Base-by-base conservation (phyloP, 2,797 vertebrate genomes). In the Streptopelia turtur region DNA sequence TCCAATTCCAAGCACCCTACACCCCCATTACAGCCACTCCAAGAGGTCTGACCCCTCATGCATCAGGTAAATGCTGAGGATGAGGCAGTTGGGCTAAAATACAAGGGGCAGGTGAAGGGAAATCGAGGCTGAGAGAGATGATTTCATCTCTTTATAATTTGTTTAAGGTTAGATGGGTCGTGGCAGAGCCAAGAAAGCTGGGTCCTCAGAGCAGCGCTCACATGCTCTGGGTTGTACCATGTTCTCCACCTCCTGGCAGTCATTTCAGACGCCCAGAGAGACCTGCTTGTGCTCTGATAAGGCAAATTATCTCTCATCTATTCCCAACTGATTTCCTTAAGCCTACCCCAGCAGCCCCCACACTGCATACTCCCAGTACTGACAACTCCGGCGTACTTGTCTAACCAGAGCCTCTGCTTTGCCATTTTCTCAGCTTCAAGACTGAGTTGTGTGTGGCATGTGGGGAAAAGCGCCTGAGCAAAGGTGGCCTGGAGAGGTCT, bases 401-500 rank as follows among this genome's bases (percentile, higher is more conserved):
- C 92, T 80, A 95, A 93, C 96, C 94, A 94, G 95, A 94, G 78
- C 78, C 87, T 94, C 96, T 53, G 88, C 96, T 94, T 84, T 79
- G 83, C 74, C 16, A 24, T 68, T 60, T 55, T 83, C 92, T 56
- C 80, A 64, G 79, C 85, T 89, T 76, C 69, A n/a, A 64, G 75
- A 59, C 45, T 3, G 30, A 53, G 64, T 6, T 1, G 7, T 57
- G 37, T 33, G 70, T 56, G 70, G 27, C 64, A 39, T 33, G 53
- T 57, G 70, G 78, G 61, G 59, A 78, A 93, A 69, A 41, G 87
- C 23, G 22, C 10, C 53, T 1, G 8, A 79, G 69, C 45, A 71
- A 84, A 60, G 1, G 25, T 7, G 59, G 71, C 39, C 37, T 64
- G 4, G 66, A 82, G 78, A 57, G 75, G 35, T 74, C 79, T 77